A percentile compares a stretch with the other conserved stretches of the same genome.
phyloP scores from a whole-genome alignment of 53 echinoderm and acorn worm genomes.

The Glandiceps talaboti region DNA sequence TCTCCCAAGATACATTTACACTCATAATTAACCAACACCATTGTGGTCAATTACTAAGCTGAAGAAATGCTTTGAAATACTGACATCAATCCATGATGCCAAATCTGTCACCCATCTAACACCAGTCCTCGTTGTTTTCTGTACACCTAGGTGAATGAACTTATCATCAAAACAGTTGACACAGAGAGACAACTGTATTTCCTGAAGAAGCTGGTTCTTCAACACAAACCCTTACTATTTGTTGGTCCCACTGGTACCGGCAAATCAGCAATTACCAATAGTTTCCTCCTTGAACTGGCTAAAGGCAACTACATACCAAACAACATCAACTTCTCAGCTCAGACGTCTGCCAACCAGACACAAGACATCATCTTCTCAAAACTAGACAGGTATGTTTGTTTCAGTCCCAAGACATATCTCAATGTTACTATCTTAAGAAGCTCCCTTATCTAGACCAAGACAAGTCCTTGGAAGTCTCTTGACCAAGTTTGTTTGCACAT shows the following conservation, averaged over 20 bases:
- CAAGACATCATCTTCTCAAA: slow-evolving; percentile 92
- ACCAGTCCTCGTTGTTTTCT: no score
- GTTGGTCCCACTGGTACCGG: slow-evolving; percentile 96
- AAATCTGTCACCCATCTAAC: no score
- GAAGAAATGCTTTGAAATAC: no score
- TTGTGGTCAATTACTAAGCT: no score
- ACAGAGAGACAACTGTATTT: slow-evolving; percentile 88
- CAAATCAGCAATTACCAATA: slow-evolving; percentile 93
- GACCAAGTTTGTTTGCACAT: no score
- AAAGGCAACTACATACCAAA: slow-evolving; percentile 85
- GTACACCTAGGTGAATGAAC: slow-evolving; percentile 50
- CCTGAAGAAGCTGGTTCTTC: slow-evolving; percentile 67
- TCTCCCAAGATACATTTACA: no score
- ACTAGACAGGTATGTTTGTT: slow-evolving; percentile 52
- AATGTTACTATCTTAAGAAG: no score
- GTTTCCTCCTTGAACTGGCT: slow-evolving; percentile 80
- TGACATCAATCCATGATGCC: no score
- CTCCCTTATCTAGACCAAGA: no score
- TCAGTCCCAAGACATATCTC: no score
- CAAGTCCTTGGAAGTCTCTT: no score
- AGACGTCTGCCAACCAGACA: slow-evolving; percentile 90
- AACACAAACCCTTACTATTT: slow-evolving; percentile 70
- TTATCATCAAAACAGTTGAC: slow-evolving; percentile 78
- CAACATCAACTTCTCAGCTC: slow-evolving; percentile 97
- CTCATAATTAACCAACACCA: no score